Conservation (phyloP, 2,113 vertebrate genomes). For the Pseudorasbora parva region DNA sequence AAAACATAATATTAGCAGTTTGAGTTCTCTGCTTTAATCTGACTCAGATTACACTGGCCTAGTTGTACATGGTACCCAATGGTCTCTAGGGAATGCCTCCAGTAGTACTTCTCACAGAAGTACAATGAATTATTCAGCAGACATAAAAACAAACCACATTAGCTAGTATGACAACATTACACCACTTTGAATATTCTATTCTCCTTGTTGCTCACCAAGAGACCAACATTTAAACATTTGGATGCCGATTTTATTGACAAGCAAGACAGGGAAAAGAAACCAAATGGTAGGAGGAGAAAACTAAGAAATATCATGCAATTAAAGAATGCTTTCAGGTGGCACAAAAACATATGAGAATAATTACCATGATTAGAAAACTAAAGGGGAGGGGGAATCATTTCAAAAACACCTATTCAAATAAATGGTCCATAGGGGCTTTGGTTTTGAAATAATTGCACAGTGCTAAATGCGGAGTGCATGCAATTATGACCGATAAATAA, state of each 20-base stretch:
- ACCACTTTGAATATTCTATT: constrained; percentile 5
- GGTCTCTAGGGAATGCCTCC: constrained; percentile 12
- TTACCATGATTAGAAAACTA: constrained; percentile 42
- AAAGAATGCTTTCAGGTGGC: constrained; percentile 51
- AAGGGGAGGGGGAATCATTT: constrained; percentile 5
- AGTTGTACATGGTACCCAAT: constrained; percentile 6
- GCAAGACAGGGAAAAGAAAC: constrained; percentile 20
- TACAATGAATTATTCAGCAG: constrained; percentile 20
- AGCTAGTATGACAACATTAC: constrained; percentile 24
- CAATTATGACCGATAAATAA: constrained; percentile 57
- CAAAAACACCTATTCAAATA: constrained; percentile 45
- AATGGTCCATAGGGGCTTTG: constrained; percentile 46
- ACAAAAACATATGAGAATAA: constrained; percentile 51
- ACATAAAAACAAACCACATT: constrained; percentile 35
- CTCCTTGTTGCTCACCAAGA: constrained; percentile 32
- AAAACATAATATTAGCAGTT: no score
- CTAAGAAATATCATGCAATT: constrained; percentile 51
- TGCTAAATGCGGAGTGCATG: constrained; percentile 44
- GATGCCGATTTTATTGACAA: constrained; percentile 42
- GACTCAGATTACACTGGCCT: constrained; percentile 13
- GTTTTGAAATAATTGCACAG: constrained; percentile 55
- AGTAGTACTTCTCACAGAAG: constrained; percentile 15
- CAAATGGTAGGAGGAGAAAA: constrained; percentile 41
- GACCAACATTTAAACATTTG: constrained; percentile 29
- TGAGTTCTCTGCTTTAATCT: background rate